Evolutionary conservation across 2,888 invertebrate species (phyloP).

Genomic region (Agrotis exclamationis): DNA sequence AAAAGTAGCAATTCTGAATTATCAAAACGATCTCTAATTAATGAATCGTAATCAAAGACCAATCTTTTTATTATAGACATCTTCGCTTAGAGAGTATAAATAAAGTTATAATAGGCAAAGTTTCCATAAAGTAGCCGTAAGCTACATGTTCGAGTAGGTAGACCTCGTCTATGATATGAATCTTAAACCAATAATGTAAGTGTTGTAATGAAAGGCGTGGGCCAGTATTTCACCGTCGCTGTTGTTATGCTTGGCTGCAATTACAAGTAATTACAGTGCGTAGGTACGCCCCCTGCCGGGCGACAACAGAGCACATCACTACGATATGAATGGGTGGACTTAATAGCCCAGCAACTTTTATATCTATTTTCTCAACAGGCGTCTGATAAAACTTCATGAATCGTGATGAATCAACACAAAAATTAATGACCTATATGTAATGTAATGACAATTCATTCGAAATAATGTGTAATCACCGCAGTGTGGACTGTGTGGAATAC

Average conservation of each 20-base stretch:
- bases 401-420: constrained; percentile 37
- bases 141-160: constrained; percentile 31
- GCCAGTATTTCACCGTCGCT: constrained; percentile 43
- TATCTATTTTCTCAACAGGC: constrained; percentile 15
- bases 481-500: constrained; percentile 22
- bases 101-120: constrained; percentile 25
- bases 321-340: constrained; percentile 62
- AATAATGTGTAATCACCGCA: constrained; percentile 7
- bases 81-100: constrained; percentile 14
- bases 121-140: constrained; percentile 42
- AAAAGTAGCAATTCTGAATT: constrained; percentile 25
- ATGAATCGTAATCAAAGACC: constrained; percentile 31
- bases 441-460: constrained; percentile 6
- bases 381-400: constrained; percentile 16
- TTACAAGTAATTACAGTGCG: constrained; percentile 78
- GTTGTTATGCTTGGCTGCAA: constrained; percentile 73
- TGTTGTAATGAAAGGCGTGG: constrained; percentile 54
- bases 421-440: constrained; percentile 6
- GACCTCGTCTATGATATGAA: constrained; percentile 27
- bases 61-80: constrained; percentile 44
- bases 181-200: constrained; percentile 42
- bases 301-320: constrained; percentile 51
- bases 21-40: constrained; percentile 18
- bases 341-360: constrained; percentile 33
- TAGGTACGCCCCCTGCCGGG: constrained; percentile 74